These are phyloP conservation scores for Pangasius mekongensis DNA, from an alignment of 2,797 vertebrate genomes.

Conservation along the genomic window DNA sequence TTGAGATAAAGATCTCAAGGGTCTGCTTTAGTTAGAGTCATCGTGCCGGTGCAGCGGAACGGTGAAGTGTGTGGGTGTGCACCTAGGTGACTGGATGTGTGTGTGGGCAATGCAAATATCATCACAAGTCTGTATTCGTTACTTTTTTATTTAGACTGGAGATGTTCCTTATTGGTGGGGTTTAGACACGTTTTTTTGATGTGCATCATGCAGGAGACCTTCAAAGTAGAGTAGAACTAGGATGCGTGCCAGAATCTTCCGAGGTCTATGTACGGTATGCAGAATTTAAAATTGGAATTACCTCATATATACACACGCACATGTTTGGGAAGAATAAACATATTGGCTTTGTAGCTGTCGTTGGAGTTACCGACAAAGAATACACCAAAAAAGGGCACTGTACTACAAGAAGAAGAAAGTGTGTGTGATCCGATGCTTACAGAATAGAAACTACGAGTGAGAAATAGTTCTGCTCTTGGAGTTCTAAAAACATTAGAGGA, in stretches of 20 bases:
- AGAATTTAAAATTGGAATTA: conserved; percentile 36
- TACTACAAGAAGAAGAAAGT: not conserved
- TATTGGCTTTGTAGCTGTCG: conserved; percentile 18
- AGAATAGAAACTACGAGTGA: not conserved
- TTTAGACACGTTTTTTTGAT: not conserved
- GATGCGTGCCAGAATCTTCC: not conserved
- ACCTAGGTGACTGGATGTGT: not conserved
- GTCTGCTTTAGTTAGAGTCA: conserved; percentile 52
- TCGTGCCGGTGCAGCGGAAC: conserved; percentile 39
- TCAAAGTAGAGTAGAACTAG: not conserved
- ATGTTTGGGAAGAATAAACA: conserved; percentile 18
- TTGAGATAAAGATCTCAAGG: conserved; percentile 53
- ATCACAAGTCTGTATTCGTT: not conserved
- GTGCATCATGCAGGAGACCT: not conserved
- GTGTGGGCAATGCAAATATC: conserved; percentile 13
- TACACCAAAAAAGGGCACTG: not conserved
- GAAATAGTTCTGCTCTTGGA: not conserved
- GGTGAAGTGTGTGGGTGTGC: conserved; percentile 1
- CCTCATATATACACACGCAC: not conserved
- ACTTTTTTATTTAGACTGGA: not conserved
- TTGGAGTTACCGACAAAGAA: not conserved
- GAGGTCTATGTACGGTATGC: conserved; percentile 11
- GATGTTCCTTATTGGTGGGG: not conserved
- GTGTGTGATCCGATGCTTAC: not conserved
- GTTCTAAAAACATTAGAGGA: not conserved